A percentile compares a stretch with the other conserved stretches of the same genome.
Evolutionary conservation across 2,888 invertebrate species (phyloP).

Genomic region (Brenthis daphne): DNA sequence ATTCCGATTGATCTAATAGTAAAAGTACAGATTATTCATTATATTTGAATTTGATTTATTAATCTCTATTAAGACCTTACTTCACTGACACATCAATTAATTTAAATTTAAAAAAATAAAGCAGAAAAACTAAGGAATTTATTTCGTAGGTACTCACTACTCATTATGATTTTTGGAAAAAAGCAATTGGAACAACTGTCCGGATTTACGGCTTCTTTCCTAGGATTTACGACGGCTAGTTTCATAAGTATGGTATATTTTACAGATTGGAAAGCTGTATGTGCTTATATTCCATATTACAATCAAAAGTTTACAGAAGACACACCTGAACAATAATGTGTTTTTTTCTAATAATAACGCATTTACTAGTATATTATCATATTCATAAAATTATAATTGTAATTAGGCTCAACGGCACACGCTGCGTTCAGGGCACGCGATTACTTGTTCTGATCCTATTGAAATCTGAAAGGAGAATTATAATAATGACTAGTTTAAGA

Average conservation of each 20-base stretch:
- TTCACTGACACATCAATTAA: neutral
- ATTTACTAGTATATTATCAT: conserved; percentile 7
- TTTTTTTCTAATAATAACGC: neutral
- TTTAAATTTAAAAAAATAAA: neutral
- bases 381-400: conserved; percentile 27
- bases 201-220: conserved; percentile 74
- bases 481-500: conserved; percentile 69
- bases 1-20: no score
- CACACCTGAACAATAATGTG: conserved; percentile 11
- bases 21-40: no score
- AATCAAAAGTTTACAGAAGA: conserved; percentile 82
- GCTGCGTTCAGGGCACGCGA: conserved; percentile 30
- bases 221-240: conserved; percentile 82
- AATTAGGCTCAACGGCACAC: conserved; percentile 24
- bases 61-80: no score
- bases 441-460: conserved; percentile 31
- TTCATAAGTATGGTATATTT: conserved; percentile 83
- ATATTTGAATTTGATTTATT: no score
- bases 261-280: conserved; percentile 89
- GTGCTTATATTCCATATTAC: conserved; percentile 88
- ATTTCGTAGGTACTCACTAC: neutral
- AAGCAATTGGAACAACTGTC: conserved; percentile 81
- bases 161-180: conserved; percentile 62
- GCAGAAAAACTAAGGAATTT: neutral
- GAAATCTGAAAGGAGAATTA: conserved; percentile 38